These are phyloP conservation scores for Phainopepla nitens DNA, from an alignment of 2,113 vertebrate species.

Conservation along the genomic window DNA sequence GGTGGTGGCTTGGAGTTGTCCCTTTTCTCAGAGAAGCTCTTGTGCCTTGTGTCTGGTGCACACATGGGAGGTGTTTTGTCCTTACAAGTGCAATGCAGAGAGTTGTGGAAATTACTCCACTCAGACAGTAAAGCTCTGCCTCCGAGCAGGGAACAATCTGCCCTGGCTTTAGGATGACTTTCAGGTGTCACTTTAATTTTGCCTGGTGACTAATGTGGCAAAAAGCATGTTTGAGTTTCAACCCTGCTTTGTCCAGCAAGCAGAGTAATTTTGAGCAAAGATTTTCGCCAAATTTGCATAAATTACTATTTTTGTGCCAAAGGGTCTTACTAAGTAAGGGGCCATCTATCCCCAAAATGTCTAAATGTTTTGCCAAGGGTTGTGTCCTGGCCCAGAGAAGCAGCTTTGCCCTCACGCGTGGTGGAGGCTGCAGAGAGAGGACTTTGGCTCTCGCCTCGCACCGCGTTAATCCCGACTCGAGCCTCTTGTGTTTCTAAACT, in stretches of 20 bases:
- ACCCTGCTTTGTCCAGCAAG: accelerated
- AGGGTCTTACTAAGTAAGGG: background rate
- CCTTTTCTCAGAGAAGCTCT: background rate
- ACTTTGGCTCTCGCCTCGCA: accelerated
- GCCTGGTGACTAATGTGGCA: background rate
- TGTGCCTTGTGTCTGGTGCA: background rate
- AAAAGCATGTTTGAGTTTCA: accelerated
- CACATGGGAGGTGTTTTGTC: accelerated
- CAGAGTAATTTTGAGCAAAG: background rate
- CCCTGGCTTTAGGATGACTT: background rate
- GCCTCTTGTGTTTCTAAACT: background rate
- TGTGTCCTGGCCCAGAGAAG: background rate
- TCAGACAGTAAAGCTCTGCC: background rate
- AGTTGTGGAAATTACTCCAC: background rate
- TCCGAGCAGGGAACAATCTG: background rate
- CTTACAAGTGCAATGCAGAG: accelerated
- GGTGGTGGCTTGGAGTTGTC: background rate
- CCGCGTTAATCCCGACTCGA: accelerated
- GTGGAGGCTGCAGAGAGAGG: background rate
- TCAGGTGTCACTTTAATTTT: background rate
- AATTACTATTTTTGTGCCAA: background rate
- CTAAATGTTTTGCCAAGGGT: background rate
- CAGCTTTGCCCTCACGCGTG: accelerated
- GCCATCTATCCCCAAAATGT: background rate
- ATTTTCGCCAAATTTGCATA: background rate